Base-by-base conservation (phyloP, 2,113 vertebrate species). In the Pygoscelis antarcticus region DNA sequence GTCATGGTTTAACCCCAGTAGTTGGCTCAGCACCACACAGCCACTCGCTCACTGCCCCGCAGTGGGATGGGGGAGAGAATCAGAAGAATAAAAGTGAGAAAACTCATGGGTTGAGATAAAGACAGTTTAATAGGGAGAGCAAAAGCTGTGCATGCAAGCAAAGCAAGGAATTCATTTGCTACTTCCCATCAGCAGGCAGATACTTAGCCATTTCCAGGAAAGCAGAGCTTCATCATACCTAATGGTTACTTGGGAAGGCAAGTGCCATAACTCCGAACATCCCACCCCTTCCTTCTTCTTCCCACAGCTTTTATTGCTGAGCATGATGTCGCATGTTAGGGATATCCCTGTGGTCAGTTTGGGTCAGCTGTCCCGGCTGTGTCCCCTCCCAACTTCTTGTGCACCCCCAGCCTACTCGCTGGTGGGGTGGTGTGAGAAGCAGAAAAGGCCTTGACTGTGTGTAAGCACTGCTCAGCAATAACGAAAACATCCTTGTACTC, bases 31-130 rank as follows among this genome's bases (percentile, higher is more conserved):
- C 23, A 34, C 34, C 19, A 27, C 11, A 2, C 46, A 81, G 21
- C 21, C 8, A 2, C 30, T 83, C 0, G 0, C 15, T 77, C 21
- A 30, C n/a, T 77, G 16, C 21, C 9, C 29, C 3, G 2, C 20
- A 26, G 22, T 29, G 32, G 34, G 22, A 55, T 18, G 22, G 25
- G 26, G 7, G 29, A 44, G 8, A 47, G 9, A 89, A 60, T 1
- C 5, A 2, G 25, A 75, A 78, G 32, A 34, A 23, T 42, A 51
- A 42, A 55, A 75, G 40, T 38, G 34, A 30, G 23, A 55, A 84
- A 62, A 9, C 14, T 62, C 30, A 26, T 62, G 36, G 15, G 4
- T 70, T 79, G 36, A 47, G 40, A 18, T 65, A 36, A 74, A 36
- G 11, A 19, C 7, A 38, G 15, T 66, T 74, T 52, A 51, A 46